These are phyloP conservation scores for Lucilia sericata DNA, from an alignment of 1,140 invertebrate genomes.

Conservation along the genomic window DNA sequence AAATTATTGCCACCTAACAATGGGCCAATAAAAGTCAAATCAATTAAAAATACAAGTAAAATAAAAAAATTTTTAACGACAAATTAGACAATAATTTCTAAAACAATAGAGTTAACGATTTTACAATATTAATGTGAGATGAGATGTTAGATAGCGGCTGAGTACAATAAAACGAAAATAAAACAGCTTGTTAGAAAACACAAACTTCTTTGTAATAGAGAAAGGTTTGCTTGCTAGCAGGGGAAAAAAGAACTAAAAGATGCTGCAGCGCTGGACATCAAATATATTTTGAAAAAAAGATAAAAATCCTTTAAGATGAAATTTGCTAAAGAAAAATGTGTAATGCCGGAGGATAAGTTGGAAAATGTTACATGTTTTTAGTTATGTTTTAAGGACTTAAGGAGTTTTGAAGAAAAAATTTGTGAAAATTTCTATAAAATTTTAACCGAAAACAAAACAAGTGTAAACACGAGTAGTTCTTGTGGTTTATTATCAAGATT, in stretches of 20 bases:
- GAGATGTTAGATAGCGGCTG: background rate
- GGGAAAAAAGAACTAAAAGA: no score
- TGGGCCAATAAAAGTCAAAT: background rate
- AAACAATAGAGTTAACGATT: conserved; percentile 12
- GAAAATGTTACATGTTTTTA: background rate
- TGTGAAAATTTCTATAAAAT: conserved; percentile 12
- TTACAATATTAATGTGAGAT: background rate
- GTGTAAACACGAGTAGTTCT: conserved; percentile 1
- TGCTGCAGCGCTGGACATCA: background rate
- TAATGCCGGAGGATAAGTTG: background rate
- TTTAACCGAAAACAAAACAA: background rate
- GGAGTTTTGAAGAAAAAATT: background rate
- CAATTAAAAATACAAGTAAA: background rate
- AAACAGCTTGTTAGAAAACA: background rate
- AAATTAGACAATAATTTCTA: background rate
- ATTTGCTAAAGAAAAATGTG: background rate
- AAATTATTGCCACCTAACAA: background rate
- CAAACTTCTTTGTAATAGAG: background rate
- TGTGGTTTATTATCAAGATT: no score
- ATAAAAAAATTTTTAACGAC: conserved; percentile 13
- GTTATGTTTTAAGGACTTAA: background rate
- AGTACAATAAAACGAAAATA: background rate
- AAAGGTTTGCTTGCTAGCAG: background rate
- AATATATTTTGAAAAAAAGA: background rate
- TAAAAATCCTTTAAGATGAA: background rate